These are phyloP conservation scores for Cepaea hortensis DNA, from an alignment of 2,888 invertebrate species.

Conservation along the genomic window DNA sequence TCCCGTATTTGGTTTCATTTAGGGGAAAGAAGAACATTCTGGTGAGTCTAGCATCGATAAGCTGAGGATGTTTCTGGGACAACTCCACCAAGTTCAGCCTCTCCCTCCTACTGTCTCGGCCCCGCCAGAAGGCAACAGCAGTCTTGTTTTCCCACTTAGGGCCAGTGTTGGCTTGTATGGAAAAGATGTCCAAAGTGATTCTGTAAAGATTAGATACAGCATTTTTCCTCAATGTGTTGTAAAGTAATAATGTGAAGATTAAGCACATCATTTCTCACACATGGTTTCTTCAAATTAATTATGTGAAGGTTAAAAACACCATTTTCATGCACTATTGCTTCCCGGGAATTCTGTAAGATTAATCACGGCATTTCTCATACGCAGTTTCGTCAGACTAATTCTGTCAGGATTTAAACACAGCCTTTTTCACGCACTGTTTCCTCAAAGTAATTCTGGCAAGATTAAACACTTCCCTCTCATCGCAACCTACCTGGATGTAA, in stretches of 20 bases:
- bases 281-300: too few species aligned
- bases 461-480: too few species aligned
- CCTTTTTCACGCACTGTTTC: too few species aligned
- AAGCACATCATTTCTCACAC: neutral
- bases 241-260: neutral
- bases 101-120: slow-evolving; percentile 91
- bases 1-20: slow-evolving; percentile 89
- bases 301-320: too few species aligned
- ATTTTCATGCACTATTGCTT: too few species aligned
- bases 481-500: too few species aligned
- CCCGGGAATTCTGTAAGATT: too few species aligned
- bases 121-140: slow-evolving; percentile 90
- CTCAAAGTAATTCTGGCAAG: too few species aligned
- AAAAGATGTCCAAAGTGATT: slow-evolving; percentile 91
- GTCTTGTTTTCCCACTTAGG: slow-evolving; percentile 85
- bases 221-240: neutral
- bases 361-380: too few species aligned
- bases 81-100: slow-evolving; percentile 89
- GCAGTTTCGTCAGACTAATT: too few species aligned
- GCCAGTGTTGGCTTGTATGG: slow-evolving; percentile 87
- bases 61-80: slow-evolving; percentile 84
- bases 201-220: slow-evolving; percentile 77
- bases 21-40: slow-evolving; percentile 96
- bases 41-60: slow-evolving; percentile 93
- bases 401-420: too few species aligned